These are phyloP conservation scores for Sturnus vulgaris DNA, from an alignment of 2,113 vertebrate species.

Conservation along the genomic window DNA sequence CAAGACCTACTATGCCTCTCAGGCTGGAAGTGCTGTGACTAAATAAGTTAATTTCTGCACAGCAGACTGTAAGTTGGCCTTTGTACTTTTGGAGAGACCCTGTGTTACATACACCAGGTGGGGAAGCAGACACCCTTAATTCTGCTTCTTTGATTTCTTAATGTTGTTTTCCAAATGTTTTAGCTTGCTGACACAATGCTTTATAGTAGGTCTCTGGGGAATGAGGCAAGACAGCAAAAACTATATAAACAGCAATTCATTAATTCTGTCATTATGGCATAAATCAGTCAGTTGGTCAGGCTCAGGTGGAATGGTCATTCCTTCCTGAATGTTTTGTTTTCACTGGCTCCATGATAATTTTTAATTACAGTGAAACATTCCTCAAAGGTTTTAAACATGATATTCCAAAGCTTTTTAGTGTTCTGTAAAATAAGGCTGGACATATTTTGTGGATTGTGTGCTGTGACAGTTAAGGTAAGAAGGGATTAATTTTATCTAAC, in stretches of 20 bases:
- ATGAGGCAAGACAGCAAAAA: background rate
- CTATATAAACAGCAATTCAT: background rate
- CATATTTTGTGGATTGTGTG: background rate
- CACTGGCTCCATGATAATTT: background rate
- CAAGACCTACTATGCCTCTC: background rate
- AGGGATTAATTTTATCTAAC: background rate
- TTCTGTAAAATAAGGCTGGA: background rate
- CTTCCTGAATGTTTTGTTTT: background rate
- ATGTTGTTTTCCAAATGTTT: background rate
- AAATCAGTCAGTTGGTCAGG: background rate
- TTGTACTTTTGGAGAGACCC: background rate
- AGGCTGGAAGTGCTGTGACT: background rate
- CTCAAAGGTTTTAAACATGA: background rate
- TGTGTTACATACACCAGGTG: background rate
- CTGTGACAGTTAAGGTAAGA: background rate
- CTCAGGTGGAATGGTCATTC: background rate
- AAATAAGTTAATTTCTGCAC: background rate
- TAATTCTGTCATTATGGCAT: background rate
- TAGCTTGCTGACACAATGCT: background rate
- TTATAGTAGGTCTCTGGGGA: background rate
- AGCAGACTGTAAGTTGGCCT: background rate
- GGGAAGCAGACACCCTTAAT: background rate
- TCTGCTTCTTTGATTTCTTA: background rate
- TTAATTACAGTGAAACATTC: background rate
- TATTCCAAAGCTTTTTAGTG: background rate